Evolutionary conservation across 92 coral and sea anemone species (phyloP).

Genomic region (Porites divaricata): DNA sequence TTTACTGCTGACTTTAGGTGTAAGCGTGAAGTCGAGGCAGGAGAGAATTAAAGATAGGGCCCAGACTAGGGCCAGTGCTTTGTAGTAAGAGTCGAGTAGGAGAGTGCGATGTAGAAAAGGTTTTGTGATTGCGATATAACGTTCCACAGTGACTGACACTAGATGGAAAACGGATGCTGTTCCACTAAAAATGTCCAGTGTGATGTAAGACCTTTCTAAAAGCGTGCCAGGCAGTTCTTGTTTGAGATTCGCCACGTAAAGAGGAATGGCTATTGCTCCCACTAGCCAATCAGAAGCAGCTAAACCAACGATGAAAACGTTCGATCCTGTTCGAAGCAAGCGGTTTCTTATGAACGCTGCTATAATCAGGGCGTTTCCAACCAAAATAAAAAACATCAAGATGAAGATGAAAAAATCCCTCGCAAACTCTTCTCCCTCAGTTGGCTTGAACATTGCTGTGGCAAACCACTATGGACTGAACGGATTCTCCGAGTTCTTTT

Average conservation of each 20-base stretch:
- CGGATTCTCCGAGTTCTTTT: too few relatives aligned
- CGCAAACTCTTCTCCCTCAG: background rate
- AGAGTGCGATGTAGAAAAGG: constrained; percentile 82
- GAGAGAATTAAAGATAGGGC: constrained; percentile 62
- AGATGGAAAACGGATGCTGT: constrained; percentile 90
- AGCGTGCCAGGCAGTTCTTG: background rate
- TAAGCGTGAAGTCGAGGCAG: constrained; percentile 54
- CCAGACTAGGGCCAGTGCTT: constrained; percentile 70
- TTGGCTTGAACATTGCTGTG: constrained; percentile 10
- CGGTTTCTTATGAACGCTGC: constrained; percentile 38
- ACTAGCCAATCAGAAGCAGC: constrained; percentile 59
- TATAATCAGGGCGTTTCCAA: constrained; percentile 55
- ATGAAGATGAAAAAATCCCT: constrained; percentile 47
- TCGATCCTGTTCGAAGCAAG: constrained; percentile 51
- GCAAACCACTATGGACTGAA: background rate
- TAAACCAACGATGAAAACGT: constrained; percentile 45
- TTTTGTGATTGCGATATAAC: constrained; percentile 83
- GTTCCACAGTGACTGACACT: constrained; percentile 84
- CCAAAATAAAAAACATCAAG: constrained; percentile 26
- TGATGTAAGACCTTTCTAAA: constrained; percentile 52
- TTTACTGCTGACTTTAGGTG: background rate
- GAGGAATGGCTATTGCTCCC: constrained; percentile 56
- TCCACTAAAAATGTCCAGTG: constrained; percentile 91
- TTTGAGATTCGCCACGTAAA: constrained; percentile 48
- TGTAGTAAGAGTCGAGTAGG: constrained; percentile 47